Base-by-base conservation (phyloP, 92 coral and sea anemone species). In the Porites cylindrica region DNA sequence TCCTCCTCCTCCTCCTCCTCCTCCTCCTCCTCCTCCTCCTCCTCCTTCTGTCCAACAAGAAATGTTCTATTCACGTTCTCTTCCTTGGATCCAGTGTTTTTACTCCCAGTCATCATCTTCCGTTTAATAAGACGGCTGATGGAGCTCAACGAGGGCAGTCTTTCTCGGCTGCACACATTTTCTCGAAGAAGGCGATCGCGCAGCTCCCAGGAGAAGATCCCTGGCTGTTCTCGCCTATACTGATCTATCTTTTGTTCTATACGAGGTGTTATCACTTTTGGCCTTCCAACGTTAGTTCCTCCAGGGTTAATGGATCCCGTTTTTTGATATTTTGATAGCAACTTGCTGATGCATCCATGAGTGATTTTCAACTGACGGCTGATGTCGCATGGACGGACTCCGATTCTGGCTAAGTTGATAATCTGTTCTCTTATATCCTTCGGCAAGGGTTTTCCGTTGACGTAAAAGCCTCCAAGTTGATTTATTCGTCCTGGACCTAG, bases 311-410 rank as follows among this genome's bases (percentile, higher is more conserved):
- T 84, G 18, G 95, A 90, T 4, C 98, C 98, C 3, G 98, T 96
- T 67, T 88, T 91, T 69, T 92, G 94, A 84, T 83, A 96, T 68
- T 94, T 92, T 16, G 98, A 87, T 13, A 96, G 89, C 32, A 96
- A 90, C 67, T 96, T 96, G 76, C 98, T 96, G 70, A 96, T 93
- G 54, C 98, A 96, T 51, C 98, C 98, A 71, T 96, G 98, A 7
- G 98, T 94, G 18, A 96, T 91, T 72, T 92, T 92, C 51, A 96
- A 81, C 63, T 91, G 91, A 5, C 98, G 95, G 69, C 98, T 96
- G 63, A 96, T 96, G 51, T 96, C 98, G 70, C 98, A 96, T 6
- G 96, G 96, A 16, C 97, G 92, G 16, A 96, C 93, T 7, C 98
- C 98, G 63, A 84, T 60, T 54, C 91, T 93, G 19, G 98, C 94